These are phyloP conservation scores for Sebastes steindachneri DNA, from an alignment of 2,797 vertebrate species.

Conservation along the genomic window DNA sequence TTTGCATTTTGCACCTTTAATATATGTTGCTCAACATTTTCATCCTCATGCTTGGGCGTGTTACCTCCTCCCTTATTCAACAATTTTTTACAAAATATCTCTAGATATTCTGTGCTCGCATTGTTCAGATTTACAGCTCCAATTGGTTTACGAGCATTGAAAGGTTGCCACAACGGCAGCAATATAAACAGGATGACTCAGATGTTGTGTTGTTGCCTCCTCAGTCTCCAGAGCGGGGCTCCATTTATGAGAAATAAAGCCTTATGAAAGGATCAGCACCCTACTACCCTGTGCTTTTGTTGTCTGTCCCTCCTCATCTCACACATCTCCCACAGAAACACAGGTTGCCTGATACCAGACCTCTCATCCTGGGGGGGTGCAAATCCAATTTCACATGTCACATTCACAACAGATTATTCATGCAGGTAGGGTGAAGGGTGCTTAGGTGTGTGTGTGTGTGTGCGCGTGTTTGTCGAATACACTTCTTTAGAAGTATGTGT, in stretches of 20 bases:
- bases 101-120: not conserved
- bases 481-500: not conserved
- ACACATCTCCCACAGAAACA: slow-evolving; percentile 20
- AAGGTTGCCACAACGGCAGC: slow-evolving; percentile 12
- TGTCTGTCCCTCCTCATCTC: slow-evolving; percentile 25
- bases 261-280: slow-evolving; percentile 42
- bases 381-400: slow-evolving; percentile 70
- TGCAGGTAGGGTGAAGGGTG: slow-evolving; percentile 35
- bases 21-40: not conserved
- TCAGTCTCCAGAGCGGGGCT: slow-evolving; percentile 9
- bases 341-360: slow-evolving; percentile 42
- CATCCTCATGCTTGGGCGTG: not conserved
- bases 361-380: slow-evolving; percentile 47
- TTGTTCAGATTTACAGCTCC: not conserved
- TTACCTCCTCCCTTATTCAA: not conserved
- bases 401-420: slow-evolving; percentile 61
- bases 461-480: not conserved
- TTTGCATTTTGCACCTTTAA: not conserved
- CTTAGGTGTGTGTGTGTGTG: slow-evolving; percentile 11
- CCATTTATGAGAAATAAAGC: slow-evolving; percentile 40
- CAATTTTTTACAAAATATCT: not conserved
- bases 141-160: slow-evolving; percentile 8
- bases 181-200: slow-evolving; percentile 36
- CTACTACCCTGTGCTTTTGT: slow-evolving; percentile 27
- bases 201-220: slow-evolving; percentile 16